phyloP scores from a whole-genome alignment of 2,797 vertebrate species.

The Aselliscus stoliczkanus region DNA sequence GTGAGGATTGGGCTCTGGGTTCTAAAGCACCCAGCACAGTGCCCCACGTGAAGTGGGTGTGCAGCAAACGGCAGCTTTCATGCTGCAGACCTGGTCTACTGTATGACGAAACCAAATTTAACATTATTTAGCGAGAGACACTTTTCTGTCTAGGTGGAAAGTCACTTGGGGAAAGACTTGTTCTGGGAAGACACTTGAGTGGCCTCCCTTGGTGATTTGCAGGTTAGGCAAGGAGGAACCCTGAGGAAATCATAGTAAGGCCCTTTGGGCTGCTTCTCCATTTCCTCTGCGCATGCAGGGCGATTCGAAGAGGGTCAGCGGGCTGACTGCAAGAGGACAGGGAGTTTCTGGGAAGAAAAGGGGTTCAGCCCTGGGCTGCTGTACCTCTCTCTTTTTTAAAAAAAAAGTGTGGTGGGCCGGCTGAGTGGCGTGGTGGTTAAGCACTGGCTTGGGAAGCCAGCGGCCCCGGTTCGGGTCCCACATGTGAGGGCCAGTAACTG shows the following conservation, averaged over 20 bases:
- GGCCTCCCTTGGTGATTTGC: not conserved
- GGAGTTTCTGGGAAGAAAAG: not conserved
- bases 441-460: too few species aligned
- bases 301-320: rapidly evolving
- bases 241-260: not conserved
- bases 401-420: not conserved
- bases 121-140: not conserved
- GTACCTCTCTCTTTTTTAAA: not conserved
- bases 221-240: not conserved
- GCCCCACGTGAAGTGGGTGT: not conserved
- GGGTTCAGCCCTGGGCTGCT: not conserved
- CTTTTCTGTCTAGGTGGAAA: not conserved
- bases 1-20: not conserved
- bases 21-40: not conserved
- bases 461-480: too few species aligned
- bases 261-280: rapidly evolving
- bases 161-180: not conserved
- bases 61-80: too few species aligned
- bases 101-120: not conserved
- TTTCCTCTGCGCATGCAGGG: not conserved
- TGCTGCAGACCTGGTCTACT: rapidly evolving
- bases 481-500: too few species aligned
- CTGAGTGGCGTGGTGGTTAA: too few species aligned
- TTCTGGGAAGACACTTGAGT: not conserved
- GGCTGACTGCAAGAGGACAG: not conserved